A percentile compares a stretch with the other conserved stretches of the same genome.
These are phyloP conservation scores for Natator depressus DNA, from an alignment of 2,113 vertebrate genomes.

Conservation along the genomic window DNA sequence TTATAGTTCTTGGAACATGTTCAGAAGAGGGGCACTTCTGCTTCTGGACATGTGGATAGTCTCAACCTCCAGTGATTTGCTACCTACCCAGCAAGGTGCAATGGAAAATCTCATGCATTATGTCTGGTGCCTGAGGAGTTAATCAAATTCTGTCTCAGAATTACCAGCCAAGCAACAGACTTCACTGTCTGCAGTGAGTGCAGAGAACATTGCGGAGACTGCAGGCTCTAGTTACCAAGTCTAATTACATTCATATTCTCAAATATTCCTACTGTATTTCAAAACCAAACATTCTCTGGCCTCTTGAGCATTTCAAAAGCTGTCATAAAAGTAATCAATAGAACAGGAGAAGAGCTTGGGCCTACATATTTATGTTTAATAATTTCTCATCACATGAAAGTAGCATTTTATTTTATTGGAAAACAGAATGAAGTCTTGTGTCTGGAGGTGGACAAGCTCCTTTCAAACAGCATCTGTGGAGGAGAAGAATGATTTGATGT, in stretches of 20 bases:
- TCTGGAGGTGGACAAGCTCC: constrained; percentile 53
- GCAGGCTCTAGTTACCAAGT: constrained; percentile 31
- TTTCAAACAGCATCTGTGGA: constrained; percentile 30
- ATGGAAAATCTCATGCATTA: neutral
- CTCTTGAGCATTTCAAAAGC: constrained; percentile 46
- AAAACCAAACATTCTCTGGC: constrained; percentile 10
- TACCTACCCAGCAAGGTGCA: neutral
- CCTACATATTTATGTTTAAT: constrained; percentile 29
- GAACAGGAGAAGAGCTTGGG: constrained; percentile 8
- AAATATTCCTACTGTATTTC: constrained; percentile 10
- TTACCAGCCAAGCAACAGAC: constrained; percentile 20
- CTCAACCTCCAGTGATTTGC: neutral
- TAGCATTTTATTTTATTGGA: constrained; percentile 9
- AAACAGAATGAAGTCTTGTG: constrained; percentile 35
- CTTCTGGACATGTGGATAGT: neutral
- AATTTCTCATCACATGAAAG: neutral
- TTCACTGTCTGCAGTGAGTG: neutral
- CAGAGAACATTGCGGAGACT: constrained; percentile 14
- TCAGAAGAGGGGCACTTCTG: neutral
- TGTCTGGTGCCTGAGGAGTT: neutral
- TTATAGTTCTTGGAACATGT: accelerated
- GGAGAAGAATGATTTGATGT: neutral
- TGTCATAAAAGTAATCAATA: constrained; percentile 30
- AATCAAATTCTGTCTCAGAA: neutral
- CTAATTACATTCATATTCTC: constrained; percentile 33